phyloP scores from a whole-genome alignment of 2,113 vertebrate genomes.

The Garra rufa region DNA sequence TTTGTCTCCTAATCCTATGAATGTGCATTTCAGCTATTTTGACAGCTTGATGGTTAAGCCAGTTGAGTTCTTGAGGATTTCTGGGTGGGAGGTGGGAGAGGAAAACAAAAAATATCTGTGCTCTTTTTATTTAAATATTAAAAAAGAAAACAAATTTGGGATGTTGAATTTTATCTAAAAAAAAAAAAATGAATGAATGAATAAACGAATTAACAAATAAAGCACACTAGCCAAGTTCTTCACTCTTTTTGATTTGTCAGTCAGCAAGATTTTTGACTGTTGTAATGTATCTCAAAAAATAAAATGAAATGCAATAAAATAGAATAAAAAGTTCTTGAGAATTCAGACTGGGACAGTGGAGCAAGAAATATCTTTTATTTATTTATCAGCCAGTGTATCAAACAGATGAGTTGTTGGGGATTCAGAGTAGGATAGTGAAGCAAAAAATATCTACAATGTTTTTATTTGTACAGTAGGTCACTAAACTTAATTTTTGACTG shows the following conservation, averaged over 20 bases:
- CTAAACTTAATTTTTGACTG: no score
- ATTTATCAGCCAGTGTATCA: no score
- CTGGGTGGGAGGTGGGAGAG: background rate
- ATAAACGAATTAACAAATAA: no score
- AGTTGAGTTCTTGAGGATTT: background rate
- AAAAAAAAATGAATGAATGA: background rate
- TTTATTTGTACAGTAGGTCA: no score
- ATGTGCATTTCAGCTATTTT: slow-evolving; percentile 16
- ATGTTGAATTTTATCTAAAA: background rate
- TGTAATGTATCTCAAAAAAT: background rate
- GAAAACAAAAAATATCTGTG: background rate
- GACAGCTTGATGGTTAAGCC: background rate
- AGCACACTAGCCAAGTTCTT: no score
- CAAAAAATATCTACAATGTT: no score
- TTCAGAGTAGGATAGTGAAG: no score
- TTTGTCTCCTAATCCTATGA: background rate
- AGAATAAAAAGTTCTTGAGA: no score
- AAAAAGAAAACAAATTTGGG: background rate
- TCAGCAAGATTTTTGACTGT: background rate
- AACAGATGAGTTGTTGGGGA: no score
- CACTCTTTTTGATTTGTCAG: background rate
- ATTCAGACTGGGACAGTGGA: no score
- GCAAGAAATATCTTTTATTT: no score
- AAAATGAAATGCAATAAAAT: no score
- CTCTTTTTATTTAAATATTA: background rate